A percentile compares a stretch with the other conserved stretches of the same genome.
phyloP scores from a whole-genome alignment of 2,113 vertebrate species.

The Patagioenas fasciata region DNA sequence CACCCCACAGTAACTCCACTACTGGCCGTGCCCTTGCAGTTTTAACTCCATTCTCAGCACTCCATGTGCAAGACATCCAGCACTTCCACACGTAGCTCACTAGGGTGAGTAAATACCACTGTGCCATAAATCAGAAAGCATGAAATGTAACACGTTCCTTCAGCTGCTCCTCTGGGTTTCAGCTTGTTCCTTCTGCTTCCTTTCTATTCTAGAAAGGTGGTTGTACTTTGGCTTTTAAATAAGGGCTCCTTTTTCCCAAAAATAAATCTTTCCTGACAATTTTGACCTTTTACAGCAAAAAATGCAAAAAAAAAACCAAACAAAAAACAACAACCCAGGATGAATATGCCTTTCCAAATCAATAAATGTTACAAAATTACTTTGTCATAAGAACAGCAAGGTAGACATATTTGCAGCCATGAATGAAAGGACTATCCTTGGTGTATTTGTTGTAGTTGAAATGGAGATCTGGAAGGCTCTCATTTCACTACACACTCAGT shows the following conservation, averaged over 20 bases:
- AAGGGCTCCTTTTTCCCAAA: not conserved
- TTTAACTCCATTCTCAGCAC: not conserved
- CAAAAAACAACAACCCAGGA: no score
- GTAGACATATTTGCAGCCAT: not conserved
- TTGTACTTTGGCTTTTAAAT: not conserved
- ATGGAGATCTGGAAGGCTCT: not conserved
- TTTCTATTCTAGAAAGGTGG: not conserved
- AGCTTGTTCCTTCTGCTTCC: not conserved
- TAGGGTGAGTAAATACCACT: not conserved
- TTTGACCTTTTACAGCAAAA: conserved; percentile 57
- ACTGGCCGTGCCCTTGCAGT: not conserved
- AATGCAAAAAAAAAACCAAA: not conserved
- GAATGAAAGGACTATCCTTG: not conserved
- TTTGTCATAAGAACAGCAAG: not conserved
- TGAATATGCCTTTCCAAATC: conserved; percentile 23
- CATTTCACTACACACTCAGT: rapidly evolving
- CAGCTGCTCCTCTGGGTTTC: not conserved
- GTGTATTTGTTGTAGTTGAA: not conserved
- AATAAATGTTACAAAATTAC: conserved; percentile 38
- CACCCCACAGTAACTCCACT: not conserved
- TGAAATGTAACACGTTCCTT: not conserved
- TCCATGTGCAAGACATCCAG: not conserved
- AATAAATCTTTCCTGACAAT: conserved; percentile 62
- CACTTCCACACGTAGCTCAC: rapidly evolving
- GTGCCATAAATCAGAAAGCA: not conserved